Evolutionary conservation across 2,797 vertebrate species (phyloP).

Genomic region (Rhynchotus rufescens): DNA sequence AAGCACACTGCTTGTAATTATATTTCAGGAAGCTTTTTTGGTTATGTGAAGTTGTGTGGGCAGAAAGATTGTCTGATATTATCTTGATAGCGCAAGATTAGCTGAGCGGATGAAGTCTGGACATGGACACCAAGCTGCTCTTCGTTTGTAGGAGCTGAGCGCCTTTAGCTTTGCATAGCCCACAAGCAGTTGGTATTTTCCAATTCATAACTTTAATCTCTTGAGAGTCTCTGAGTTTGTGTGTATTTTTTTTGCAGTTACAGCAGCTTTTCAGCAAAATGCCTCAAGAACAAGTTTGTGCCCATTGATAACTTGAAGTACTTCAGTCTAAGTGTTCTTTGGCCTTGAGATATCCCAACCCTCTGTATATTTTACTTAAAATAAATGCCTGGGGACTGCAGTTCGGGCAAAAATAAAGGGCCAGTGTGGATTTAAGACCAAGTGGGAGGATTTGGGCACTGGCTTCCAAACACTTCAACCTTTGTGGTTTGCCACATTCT

Average conservation of each 20-base stretch:
- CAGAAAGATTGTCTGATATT: not conserved
- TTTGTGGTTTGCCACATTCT: not conserved
- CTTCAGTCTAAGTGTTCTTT: not conserved
- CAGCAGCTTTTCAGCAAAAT: not conserved
- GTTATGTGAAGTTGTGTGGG: not conserved
- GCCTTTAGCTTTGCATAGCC: not conserved
- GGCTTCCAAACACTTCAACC: not conserved
- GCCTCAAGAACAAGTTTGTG: not conserved
- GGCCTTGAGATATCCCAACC: not conserved
- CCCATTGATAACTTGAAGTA: not conserved
- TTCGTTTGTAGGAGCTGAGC: not conserved
- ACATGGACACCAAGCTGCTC: not conserved
- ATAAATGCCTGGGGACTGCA: not conserved
- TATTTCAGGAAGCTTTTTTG: not conserved
- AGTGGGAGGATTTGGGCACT: not conserved
- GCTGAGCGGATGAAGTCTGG: not conserved
- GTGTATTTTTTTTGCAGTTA: not conserved
- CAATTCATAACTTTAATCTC: not conserved
- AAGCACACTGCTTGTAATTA: not conserved
- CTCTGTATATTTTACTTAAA: not conserved
- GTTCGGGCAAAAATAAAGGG: not conserved
- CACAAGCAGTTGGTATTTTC: not conserved
- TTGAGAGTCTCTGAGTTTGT: not conserved
- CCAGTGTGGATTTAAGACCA: not conserved
- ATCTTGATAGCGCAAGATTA: not conserved